Base-by-base conservation (phyloP, 2,113 vertebrate species). In the Cathartes aura region DNA sequence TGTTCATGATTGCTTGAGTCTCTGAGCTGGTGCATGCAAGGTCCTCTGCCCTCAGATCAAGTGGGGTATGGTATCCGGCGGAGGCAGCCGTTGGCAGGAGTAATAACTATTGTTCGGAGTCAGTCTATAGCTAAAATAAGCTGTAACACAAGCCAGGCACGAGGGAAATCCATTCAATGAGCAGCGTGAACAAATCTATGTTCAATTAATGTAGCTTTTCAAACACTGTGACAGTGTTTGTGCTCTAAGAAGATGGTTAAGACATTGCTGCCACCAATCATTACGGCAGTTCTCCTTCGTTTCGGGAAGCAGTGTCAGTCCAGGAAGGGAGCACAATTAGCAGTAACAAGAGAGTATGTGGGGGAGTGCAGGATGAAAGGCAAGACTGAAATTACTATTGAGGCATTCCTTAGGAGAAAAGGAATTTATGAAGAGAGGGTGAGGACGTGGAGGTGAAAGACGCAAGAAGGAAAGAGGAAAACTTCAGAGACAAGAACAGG, bases 171-270 rank as follows among this genome's bases (percentile, higher is more conserved):
- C 78, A 86, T 97, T 96, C 94, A 96, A 80, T 91, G 91, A 97
- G 93, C 81, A 95, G 93, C 95, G 87, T 95, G 97, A 97, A 95
- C 94, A 91, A 96, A 97, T 97, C 96, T 93, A 75, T 96, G 97
- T 97, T 96, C 97, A 97, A 95, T 96, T 96, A 97, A 96, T 93
- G 94, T 91, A 94, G 94, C 96, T 97, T 96, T 96, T 97, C 96
- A 96, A 96, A 97, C 89, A 96, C 62, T 63, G 87, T 97, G 97
- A 97, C 97, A 96, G 94, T 92, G 89, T 94, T 96, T 96, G 89
- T 81, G 91, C 93, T 94, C 89, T 91, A 92, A 95, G 89, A 95
- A 94, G 96, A 90, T 95, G 95, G 97, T 96, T 95, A 93, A 97
- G 97, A 96, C 96, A 91, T 90, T 62, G 91, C 91, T 97, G 97